Base-by-base conservation (phyloP, 2,888 invertebrate species). In the Volucella inanis region DNA sequence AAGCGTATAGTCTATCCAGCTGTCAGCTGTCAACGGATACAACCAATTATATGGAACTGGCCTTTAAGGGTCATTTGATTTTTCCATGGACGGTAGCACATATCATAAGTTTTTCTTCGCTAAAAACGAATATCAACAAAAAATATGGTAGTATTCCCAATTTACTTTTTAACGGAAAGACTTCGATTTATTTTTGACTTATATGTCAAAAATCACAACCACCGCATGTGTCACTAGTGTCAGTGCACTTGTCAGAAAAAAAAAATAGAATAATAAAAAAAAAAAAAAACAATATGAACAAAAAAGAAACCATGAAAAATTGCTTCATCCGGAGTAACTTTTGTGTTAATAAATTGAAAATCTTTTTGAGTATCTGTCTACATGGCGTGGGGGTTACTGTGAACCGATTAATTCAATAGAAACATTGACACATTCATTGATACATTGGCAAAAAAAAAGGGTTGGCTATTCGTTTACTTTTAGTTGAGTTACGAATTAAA, bases 381-480 rank as follows among this genome's bases (percentile, higher is more conserved):
- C 31, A 41, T 15, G 38, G 68, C 0, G 31, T 59, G 59, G 72
- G 85, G 72, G 54, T 77, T 43, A 57, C 50, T 54, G 11, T 50
- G n/a, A 85, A 61, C 67, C 76, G 76, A 85, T 81, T 85, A 85
- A 77, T 62, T 85, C 76, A 72, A 85, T 67, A 68, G 67, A 76
- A 61, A 14, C 47, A 62, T 85, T 81, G 85, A 81, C 85, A 85
- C 81, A 81, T 81, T 49, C 67, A 65, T 14, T 41, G 65, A 70
- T 45, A 9, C 14, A 12, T 10, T 14, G 31, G 31, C 18, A 67
- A 79, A 31, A 31, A 22, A 6, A 31, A 31, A 67, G 79, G 79
- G 79, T 79, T 79, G 38, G 31, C 31, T 6, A 31, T 31, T 31
- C 31, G 31, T 31, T 31, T 31, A 31, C 11, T 61, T 12, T 41